Base-by-base conservation (phyloP, 2,797 vertebrate genomes). In the Peromyscus attwateri region DNA sequence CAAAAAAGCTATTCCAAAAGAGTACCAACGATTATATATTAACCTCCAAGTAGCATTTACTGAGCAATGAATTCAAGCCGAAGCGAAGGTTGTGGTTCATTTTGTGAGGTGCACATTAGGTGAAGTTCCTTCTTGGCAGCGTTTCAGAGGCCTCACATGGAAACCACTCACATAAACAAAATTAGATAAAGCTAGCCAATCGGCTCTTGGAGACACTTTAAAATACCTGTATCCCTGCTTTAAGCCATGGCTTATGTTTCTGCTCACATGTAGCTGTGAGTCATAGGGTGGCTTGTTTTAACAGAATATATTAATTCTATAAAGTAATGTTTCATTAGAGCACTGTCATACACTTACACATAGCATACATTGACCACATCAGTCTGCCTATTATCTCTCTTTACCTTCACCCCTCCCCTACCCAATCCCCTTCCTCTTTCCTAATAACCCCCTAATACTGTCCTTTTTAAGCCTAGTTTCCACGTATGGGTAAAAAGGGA, bases 121-220 rank as follows among this genome's bases (percentile, higher is more conserved):
- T 80, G 25, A 85, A 73, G 14, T 25, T 91, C 3, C 3, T 60
- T 95, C 64, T 31, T 57, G 68, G 89, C 60, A 91, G 95, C 71
- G 85, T 73, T 76, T 91, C 64, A 92, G 6, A 93, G 75, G 37
- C 17, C 1, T 77, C 43, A 55, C 23, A 52, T 77, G 62, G 40
- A 92, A 43, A 73, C 23, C 81, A 68, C 11, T 95, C 81, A 80
- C 0, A 49, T 80, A 92, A 89, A 90, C 60, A 91, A 88, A 95
- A 93, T 12, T 40, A 71, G 95, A 7, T 34, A 92, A 88, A 89
- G 68, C 34, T 79, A 84, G 43, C 25, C 31, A 60, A 16, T 81
- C 82, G 34, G 17, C 43, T 83, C 52, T 94, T 81, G 90, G 23
- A 43, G 43, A 71, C 8, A 81, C 19, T 90, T 93, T 34, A 34